phyloP scores from a whole-genome alignment of 2,888 invertebrate genomes.

The Adelphocoris suturalis region DNA sequence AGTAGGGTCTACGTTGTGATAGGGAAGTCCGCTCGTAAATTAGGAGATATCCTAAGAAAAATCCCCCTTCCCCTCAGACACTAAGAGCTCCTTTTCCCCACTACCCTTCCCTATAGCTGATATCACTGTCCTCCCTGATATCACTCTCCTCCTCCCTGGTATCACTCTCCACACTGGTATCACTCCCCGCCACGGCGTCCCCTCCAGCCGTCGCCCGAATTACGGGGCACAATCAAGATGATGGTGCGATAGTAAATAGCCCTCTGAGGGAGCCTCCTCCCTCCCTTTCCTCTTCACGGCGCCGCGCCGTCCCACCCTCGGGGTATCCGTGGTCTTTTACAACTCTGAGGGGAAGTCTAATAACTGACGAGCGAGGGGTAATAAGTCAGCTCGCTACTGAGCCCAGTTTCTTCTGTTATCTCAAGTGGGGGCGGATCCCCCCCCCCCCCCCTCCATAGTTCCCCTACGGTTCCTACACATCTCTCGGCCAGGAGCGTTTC shows the following conservation, averaged over 20 bases:
- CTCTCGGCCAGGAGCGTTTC: too few species aligned
- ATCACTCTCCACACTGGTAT: not conserved
- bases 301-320: not conserved
- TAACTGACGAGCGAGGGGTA: slow-evolving; percentile 69
- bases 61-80: not conserved
- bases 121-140: not conserved
- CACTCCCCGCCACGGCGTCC: not conserved
- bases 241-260: slow-evolving; percentile 64
- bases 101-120: not conserved
- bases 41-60: slow-evolving; percentile 63
- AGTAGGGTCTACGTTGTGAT: slow-evolving; percentile 50
- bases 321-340: slow-evolving; percentile 33
- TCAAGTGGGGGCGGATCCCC: slow-evolving; percentile 1
- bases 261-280: slow-evolving; percentile 10
- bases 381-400: slow-evolving; percentile 63
- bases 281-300: not conserved
- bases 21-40: slow-evolving; percentile 62
- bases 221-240: slow-evolving; percentile 62
- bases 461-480: not conserved
- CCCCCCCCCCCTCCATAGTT: not conserved
- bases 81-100: not conserved
- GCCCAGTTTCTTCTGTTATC: slow-evolving; percentile 68
- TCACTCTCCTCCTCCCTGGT: not conserved
- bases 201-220: not conserved
- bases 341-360: slow-evolving; percentile 48